Conservation (phyloP, 2,113 vertebrate species). For the Perognathus longimembris region DNA sequence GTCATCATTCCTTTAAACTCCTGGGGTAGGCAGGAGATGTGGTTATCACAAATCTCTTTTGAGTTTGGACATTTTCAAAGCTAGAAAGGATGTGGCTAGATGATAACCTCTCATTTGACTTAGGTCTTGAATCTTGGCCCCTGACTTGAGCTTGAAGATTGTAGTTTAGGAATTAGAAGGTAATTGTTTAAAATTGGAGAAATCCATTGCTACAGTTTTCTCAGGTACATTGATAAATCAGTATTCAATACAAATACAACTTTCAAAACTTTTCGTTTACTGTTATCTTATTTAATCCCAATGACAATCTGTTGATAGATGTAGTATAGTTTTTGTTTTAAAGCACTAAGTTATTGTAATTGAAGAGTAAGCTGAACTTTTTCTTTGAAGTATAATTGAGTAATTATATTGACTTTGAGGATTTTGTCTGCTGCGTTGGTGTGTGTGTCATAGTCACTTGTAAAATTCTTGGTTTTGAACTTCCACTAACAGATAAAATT, state of each 20-base stretch:
- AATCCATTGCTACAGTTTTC: background rate
- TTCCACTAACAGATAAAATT: background rate
- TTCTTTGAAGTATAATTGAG: constrained; percentile 3
- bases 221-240: constrained; percentile 18
- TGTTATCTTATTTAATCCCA: constrained; percentile 17
- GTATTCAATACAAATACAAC: background rate
- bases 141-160: constrained; percentile 12
- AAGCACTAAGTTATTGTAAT: constrained; percentile 36
- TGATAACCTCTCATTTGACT: constrained; percentile 28
- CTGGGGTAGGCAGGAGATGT: background rate
- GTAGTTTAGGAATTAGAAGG: constrained; percentile 33
- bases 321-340: constrained; percentile 52
- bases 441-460: background rate
- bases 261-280: background rate
- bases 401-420: constrained; percentile 39
- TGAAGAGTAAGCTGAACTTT: constrained; percentile 37
- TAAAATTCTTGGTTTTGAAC: constrained; percentile 46
- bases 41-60: background rate
- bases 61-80: too few species aligned
- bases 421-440: constrained; percentile 32
- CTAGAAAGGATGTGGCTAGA: constrained; percentile 4
- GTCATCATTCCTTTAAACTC: constrained; percentile 16
- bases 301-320: background rate
- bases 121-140: background rate
- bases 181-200: constrained; percentile 20